phyloP scores from a whole-genome alignment of 1,140 invertebrate species.

The Maconellicoccus hirsutus region DNA sequence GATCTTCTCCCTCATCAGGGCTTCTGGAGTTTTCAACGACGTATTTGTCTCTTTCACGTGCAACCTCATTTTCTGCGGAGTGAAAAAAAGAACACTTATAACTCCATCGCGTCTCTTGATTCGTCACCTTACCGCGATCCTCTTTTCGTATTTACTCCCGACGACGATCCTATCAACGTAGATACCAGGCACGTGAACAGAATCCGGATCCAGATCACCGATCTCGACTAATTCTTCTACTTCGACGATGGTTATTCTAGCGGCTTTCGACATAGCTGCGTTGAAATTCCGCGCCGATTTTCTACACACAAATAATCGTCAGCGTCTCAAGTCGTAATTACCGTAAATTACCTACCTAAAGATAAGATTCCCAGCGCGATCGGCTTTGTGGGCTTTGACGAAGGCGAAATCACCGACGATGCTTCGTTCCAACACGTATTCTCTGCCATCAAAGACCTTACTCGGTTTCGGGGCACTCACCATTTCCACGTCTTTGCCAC shows the following conservation, averaged over 20 bases:
- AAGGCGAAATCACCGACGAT: conserved; percentile 94
- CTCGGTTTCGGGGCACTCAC: conserved; percentile 29
- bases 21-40: conserved; percentile 44
- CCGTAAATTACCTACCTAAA: conserved; percentile 56
- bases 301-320: conserved; percentile 37
- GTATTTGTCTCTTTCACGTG: conserved; percentile 24
- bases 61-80: neutral
- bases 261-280: conserved; percentile 84
- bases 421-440: conserved; percentile 90
- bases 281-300: conserved; percentile 91
- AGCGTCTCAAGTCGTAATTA: neutral
- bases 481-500: conserved; percentile 40
- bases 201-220: conserved; percentile 70
- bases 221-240: conserved; percentile 91
- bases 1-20: conserved; percentile 70
- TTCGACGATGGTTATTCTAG: conserved; percentile 77
- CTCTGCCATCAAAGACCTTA: conserved; percentile 65
- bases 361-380: conserved; percentile 81
- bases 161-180: conserved; percentile 82
- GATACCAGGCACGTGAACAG: conserved; percentile 83
- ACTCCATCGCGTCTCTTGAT: too few species aligned
- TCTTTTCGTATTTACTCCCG: conserved; percentile 74
- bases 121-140: conserved; percentile 82
- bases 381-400: conserved; percentile 95
- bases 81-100: too few species aligned